Evolutionary conservation across 2,797 vertebrate genomes (phyloP).

Genomic region (Cossypha dichroa): DNA sequence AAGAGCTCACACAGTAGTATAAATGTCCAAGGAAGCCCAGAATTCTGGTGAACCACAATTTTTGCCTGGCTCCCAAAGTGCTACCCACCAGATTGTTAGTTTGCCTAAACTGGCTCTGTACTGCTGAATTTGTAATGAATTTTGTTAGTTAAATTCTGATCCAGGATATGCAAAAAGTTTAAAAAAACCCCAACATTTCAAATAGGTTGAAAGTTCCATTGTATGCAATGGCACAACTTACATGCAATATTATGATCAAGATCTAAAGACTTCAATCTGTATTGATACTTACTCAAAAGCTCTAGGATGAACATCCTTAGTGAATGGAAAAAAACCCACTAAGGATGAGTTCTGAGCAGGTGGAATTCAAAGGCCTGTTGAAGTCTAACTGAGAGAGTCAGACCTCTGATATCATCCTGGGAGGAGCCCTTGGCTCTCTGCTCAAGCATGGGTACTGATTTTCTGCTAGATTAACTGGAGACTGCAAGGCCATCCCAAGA

Average conservation of each 20-base stretch:
- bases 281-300: not conserved
- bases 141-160: not conserved
- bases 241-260: not conserved
- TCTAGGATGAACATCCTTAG: not conserved
- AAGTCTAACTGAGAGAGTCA: not conserved
- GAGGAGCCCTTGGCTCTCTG: not conserved
- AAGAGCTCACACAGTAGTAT: not conserved
- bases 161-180: not conserved
- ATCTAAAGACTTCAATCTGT: not conserved
- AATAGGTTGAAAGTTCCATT: not conserved
- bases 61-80: not conserved
- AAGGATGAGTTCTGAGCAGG: not conserved
- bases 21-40: not conserved
- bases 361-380: not conserved
- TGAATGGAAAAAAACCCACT: not conserved
- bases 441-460: not conserved
- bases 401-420: not conserved
- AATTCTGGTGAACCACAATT: not conserved
- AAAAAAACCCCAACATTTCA: not conserved
- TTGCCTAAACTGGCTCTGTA: not conserved
- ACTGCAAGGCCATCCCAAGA: not conserved
- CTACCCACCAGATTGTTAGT: not conserved
- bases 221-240: not conserved
- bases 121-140: not conserved
- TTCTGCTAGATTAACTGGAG: not conserved